Conservation (phyloP, 2,797 vertebrate species). For the Xenops minutus region DNA sequence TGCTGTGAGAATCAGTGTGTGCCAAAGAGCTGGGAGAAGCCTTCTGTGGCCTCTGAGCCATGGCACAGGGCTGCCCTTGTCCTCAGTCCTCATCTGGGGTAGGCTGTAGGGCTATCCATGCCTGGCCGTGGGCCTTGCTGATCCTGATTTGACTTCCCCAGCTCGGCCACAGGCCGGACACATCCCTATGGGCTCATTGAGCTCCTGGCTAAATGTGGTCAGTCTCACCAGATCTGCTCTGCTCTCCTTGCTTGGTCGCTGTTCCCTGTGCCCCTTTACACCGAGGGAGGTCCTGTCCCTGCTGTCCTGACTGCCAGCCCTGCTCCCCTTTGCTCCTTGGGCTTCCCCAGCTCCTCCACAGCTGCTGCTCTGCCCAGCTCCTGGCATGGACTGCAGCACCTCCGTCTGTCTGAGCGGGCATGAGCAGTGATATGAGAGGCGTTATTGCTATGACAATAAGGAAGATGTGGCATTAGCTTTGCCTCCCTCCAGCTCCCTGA, state of each 20-base stretch:
- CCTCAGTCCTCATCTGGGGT: not conserved
- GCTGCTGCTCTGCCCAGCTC: not conserved
- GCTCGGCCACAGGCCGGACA: not conserved
- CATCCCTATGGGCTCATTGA: not conserved
- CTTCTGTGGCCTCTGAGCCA: not conserved
- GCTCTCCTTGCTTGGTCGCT: not conserved
- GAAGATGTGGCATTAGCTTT: not conserved
- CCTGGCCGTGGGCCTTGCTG: not conserved
- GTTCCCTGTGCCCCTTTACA: not conserved
- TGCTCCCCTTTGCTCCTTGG: not conserved
- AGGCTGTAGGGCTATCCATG: not conserved
- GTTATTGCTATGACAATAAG: not conserved
- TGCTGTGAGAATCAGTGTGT: not conserved
- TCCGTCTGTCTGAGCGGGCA: not conserved
- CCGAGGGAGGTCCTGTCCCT: not conserved
- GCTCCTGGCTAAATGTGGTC: not conserved
- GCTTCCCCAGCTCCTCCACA: not conserved
- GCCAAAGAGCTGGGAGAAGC: not conserved
- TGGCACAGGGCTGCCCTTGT: not conserved
- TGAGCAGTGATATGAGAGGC: not conserved
- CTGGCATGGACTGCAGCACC: accelerated
- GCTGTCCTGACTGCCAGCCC: not conserved
- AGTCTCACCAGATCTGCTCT: not conserved
- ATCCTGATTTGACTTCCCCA: not conserved
- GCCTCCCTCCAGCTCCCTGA: not conserved